phyloP scores from a whole-genome alignment of 2,113 vertebrate species.

The Baryphthengus martii region DNA sequence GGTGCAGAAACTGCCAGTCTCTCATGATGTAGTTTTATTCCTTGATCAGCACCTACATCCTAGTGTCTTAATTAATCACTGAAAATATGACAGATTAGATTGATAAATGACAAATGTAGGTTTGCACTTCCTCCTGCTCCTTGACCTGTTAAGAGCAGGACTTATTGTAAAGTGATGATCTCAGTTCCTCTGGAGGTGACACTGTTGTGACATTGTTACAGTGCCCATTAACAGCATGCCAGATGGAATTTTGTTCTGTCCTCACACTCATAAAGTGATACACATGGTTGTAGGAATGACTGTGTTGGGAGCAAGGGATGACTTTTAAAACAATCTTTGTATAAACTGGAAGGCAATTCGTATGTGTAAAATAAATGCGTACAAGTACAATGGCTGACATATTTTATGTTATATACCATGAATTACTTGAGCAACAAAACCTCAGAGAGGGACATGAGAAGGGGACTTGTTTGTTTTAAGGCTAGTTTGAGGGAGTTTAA shows the following conservation, averaged over 20 bases:
- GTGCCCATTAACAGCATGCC: conserved; percentile 72
- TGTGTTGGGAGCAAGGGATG: conserved; percentile 28
- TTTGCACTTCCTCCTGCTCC: conserved; percentile 53
- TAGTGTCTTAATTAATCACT: conserved; percentile 42
- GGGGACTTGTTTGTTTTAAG: background rate
- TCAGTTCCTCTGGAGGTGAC: conserved; percentile 65
- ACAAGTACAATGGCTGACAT: background rate
- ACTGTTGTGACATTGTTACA: conserved; percentile 50
- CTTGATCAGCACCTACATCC: background rate
- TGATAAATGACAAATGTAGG: conserved; percentile 56
- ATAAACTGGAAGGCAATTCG: conserved; percentile 28
- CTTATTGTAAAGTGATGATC: conserved; percentile 60
- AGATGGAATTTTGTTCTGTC: conserved; percentile 69
- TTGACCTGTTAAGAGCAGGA: conserved; percentile 42
- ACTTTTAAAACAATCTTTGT: conserved; percentile 40
- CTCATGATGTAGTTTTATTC: background rate
- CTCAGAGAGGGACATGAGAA: background rate
- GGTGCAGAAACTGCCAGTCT: background rate
- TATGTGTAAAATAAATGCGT: conserved; percentile 25
- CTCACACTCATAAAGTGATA: conserved; percentile 68
- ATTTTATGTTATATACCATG: background rate
- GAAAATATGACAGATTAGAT: conserved; percentile 54
- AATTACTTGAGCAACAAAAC: background rate
- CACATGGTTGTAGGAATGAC: conserved; percentile 28
- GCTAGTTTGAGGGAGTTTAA: background rate